Evolutionary conservation across 2,888 invertebrate species (phyloP).

Genomic region (Watsonalla cultraria): DNA sequence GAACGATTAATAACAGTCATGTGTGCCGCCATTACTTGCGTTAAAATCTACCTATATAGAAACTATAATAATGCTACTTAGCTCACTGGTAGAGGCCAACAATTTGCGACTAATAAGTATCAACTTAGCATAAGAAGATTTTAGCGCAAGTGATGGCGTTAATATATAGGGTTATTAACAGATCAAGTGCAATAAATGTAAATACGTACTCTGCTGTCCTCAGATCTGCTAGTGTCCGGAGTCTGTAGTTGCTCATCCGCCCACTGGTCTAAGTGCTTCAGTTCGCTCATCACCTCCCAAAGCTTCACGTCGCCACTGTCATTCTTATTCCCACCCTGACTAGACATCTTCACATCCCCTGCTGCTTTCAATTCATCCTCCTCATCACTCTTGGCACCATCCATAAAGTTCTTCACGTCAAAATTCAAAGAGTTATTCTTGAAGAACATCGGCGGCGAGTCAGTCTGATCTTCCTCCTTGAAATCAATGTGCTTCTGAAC

Average conservation of each 20-base stretch:
- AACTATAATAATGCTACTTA: too few relatives aligned
- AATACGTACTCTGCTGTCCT: slow-evolving; percentile 57
- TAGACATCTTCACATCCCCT: slow-evolving; percentile 38
- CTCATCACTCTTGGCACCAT: slow-evolving; percentile 34
- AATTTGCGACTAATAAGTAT: too few relatives aligned
- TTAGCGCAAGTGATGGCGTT: too few relatives aligned
- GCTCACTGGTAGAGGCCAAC: too few relatives aligned
- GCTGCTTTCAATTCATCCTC: slow-evolving; percentile 43
- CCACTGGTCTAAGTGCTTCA: slow-evolving; percentile 65
- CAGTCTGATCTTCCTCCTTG: slow-evolving; percentile 40
- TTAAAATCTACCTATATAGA: too few relatives aligned
- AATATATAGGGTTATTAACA: too few relatives aligned
- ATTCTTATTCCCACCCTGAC: slow-evolving; percentile 39
- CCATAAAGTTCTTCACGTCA: slow-evolving; percentile 47
- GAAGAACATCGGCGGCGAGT: slow-evolving; percentile 52
- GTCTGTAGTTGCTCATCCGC: slow-evolving; percentile 64
- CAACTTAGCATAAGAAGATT: too few relatives aligned
- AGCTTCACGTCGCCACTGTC: slow-evolving; percentile 51
- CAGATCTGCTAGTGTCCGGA: slow-evolving; percentile 47
- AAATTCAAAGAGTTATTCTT: slow-evolving; percentile 60
- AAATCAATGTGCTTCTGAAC: slow-evolving; percentile 61
- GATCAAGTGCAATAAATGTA: too few relatives aligned
- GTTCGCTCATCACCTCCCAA: slow-evolving; percentile 65
- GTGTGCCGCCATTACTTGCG: too few relatives aligned
- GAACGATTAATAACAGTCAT: too few relatives aligned